phyloP scores from a whole-genome alignment of 2,888 invertebrate species.

The Scaptomyza reducta region DNA sequence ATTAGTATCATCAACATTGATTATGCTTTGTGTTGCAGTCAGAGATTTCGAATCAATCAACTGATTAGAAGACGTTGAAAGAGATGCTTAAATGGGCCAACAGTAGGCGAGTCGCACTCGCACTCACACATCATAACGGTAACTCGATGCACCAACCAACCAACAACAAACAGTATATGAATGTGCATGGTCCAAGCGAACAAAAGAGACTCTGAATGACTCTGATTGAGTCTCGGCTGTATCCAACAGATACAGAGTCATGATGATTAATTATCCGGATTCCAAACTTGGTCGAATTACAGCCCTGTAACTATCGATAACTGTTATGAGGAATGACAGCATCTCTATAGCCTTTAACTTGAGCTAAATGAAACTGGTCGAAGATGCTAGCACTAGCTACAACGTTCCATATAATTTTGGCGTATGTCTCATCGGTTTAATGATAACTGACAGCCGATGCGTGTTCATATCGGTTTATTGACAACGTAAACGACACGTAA shows the following conservation, averaged over 20 bases:
- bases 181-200: constrained; percentile 17
- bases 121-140: constrained; percentile 28
- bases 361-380: too few species aligned
- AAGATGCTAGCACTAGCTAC: too few species aligned
- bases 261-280: constrained; percentile 1
- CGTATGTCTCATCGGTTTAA: constrained; percentile 7
- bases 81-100: constrained; percentile 44
- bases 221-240: too few species aligned
- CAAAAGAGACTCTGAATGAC: too few species aligned
- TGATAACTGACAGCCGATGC: background rate
- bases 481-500: constrained; percentile 18
- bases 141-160: constrained; percentile 29
- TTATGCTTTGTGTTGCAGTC: constrained; percentile 43
- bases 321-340: background rate
- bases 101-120: constrained; percentile 4
- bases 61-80: constrained; percentile 50
- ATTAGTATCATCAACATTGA: constrained; percentile 42
- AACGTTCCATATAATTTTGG: background rate
- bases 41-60: constrained; percentile 70
- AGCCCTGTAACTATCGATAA: background rate
- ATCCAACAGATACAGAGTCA: too few species aligned
- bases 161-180: background rate
- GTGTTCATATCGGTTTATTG: constrained; percentile 24
- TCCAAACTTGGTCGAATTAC: background rate
- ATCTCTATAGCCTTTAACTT: too few species aligned